These are phyloP conservation scores for Coecobrya sp. DNA, from an alignment of 2,888 invertebrate species.

Conservation along the genomic window DNA sequence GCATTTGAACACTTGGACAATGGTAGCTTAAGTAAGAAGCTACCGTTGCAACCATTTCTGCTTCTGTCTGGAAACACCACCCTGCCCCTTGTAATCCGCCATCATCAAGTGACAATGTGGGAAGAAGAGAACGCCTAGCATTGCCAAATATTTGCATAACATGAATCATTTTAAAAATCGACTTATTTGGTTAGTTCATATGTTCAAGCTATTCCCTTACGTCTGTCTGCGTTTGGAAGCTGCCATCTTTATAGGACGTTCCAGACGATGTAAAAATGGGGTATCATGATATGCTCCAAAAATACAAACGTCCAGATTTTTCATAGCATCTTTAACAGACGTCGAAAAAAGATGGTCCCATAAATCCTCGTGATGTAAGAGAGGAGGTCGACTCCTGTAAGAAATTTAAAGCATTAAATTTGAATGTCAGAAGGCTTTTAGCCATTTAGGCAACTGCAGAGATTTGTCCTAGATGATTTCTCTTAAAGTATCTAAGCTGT, in stretches of 20 bases:
- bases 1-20: conserved; percentile 49
- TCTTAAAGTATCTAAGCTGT: too few species aligned
- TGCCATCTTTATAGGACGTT: conserved; percentile 63
- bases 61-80: conserved; percentile 79
- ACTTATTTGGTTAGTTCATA: background rate
- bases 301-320: conserved; percentile 82
- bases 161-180: background rate
- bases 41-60: conserved; percentile 37
- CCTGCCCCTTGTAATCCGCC: conserved; percentile 74
- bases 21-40: conserved; percentile 49
- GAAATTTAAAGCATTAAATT: background rate
- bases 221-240: conserved; percentile 19
- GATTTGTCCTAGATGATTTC: too few species aligned
- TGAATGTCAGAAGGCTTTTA: too few species aligned
- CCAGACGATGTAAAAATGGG: conserved; percentile 82
- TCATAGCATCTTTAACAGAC: conserved; percentile 73
- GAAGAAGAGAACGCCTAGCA: conserved; percentile 58
- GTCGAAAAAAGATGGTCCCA: conserved; percentile 83
- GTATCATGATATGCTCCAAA: conserved; percentile 80
- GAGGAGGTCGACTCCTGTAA: conserved; percentile 69
- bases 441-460: too few species aligned
- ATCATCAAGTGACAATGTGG: conserved; percentile 66
- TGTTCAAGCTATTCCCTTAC: background rate
- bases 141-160: background rate
- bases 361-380: conserved; percentile 69